These are phyloP conservation scores for Mesitornis unicolor DNA, from an alignment of 2,113 vertebrate genomes.

Conservation along the genomic window DNA sequence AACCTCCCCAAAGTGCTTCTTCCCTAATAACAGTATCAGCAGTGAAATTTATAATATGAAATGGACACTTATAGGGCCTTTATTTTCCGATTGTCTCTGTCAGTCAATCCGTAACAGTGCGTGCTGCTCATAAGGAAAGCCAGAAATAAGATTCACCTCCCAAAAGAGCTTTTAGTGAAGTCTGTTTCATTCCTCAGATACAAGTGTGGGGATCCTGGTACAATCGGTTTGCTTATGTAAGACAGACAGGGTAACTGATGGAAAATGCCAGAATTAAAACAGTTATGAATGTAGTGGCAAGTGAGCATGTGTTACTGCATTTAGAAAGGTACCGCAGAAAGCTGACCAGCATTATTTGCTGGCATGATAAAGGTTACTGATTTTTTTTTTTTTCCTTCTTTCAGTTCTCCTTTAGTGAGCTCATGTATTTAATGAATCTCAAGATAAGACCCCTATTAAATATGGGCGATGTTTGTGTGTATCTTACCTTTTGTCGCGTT, in stretches of 20 bases:
- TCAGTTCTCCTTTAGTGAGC: not conserved
- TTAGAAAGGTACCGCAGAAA: not conserved
- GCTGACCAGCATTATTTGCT: not conserved
- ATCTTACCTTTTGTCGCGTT: too few relatives aligned
- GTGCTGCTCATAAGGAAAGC: not conserved
- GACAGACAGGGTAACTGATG: not conserved
- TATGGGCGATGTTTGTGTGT: not conserved
- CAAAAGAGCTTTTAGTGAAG: not conserved
- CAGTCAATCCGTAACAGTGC: not conserved
- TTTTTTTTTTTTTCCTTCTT: not conserved
- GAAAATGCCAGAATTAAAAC: not conserved
- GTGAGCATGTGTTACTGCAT: not conserved
- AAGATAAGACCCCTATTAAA: not conserved
- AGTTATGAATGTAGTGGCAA: not conserved
- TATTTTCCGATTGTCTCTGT: not conserved
- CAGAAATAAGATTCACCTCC: not conserved
- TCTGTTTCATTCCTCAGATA: not conserved
- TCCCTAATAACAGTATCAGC: not conserved
- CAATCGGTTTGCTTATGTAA: not conserved
- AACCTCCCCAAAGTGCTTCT: not conserved
- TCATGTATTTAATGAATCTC: not conserved
- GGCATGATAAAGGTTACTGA: not conserved
- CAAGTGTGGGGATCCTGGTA: not conserved
- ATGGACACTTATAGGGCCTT: not conserved
- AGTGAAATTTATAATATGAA: not conserved